These are phyloP conservation scores for Bradysia coprophila DNA, from an alignment of 1,140 invertebrate species.

Conservation along the genomic window DNA sequence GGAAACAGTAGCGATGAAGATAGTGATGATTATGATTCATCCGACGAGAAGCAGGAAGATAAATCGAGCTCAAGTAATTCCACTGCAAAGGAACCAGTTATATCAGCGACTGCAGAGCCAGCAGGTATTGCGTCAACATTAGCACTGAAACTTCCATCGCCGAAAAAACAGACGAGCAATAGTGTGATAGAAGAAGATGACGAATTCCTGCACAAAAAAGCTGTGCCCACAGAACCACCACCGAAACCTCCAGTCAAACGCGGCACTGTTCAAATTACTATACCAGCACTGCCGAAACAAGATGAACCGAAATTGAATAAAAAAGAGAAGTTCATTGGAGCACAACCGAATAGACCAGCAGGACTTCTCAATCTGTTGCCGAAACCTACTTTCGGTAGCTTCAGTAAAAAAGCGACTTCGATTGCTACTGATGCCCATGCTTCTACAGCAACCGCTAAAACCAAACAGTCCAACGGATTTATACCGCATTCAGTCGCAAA, in stretches of 20 bases:
- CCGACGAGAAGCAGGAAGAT: not conserved
- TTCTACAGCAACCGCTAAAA: slow-evolving; percentile 12
- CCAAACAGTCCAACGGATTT: slow-evolving; percentile 10
- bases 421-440: slow-evolving; percentile 2
- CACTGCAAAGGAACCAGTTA: not conserved
- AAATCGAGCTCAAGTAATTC: not conserved
- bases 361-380: slow-evolving; percentile 31
- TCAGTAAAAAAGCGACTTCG: slow-evolving; percentile 8
- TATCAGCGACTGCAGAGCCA: slow-evolving; percentile 4
- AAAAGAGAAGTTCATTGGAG: slow-evolving; percentile 10
- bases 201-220: slow-evolving; percentile 36
- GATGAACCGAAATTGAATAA: slow-evolving; percentile 23
- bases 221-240: slow-evolving; percentile 11
- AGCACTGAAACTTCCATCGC: slow-evolving; percentile 2
- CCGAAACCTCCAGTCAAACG: slow-evolving; percentile 8
- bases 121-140: not conserved
- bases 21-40: slow-evolving; percentile 9
- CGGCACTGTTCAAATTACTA: slow-evolving; percentile 18
- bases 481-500: slow-evolving; percentile 15
- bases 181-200: slow-evolving; percentile 28
- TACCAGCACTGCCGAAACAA: slow-evolving; percentile 29
- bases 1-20: slow-evolving; percentile 19
- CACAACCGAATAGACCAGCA: slow-evolving; percentile 17
- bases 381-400: slow-evolving; percentile 21
- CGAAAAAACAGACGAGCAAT: not conserved